phyloP scores from a whole-genome alignment of 2,888 invertebrate species.

The Pseudococcus viburni region DNA sequence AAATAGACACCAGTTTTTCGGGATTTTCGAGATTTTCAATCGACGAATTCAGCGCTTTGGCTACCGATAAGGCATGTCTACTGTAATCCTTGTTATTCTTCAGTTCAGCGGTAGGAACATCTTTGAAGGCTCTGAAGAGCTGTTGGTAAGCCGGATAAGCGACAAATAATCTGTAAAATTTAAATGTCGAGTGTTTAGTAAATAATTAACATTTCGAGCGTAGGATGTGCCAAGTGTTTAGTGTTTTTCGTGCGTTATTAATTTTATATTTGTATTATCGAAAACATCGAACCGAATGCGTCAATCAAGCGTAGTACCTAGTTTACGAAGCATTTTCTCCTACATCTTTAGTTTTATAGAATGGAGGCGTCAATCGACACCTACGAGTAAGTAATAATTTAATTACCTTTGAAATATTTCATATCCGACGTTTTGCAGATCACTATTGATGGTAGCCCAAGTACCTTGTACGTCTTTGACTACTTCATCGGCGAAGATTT shows the following conservation, averaged over 20 bases:
- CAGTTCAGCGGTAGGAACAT: slow-evolving; percentile 27
- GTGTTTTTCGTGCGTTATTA: too few species aligned
- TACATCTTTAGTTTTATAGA: too few species aligned
- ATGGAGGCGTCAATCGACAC: too few species aligned
- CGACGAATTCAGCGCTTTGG: background rate
- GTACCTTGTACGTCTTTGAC: slow-evolving; percentile 14
- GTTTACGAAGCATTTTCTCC: too few species aligned
- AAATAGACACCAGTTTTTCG: slow-evolving; percentile 51
- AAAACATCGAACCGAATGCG: too few species aligned
- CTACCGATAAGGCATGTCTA: slow-evolving; percentile 37
- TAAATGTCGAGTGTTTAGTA: background rate
- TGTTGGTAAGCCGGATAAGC: slow-evolving; percentile 53
- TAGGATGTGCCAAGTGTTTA: background rate
- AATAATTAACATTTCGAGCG: background rate
- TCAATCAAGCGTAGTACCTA: too few species aligned
- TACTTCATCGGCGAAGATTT: slow-evolving; percentile 53
- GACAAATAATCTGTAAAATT: slow-evolving; percentile 54
- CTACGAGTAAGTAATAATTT: slow-evolving; percentile 2
- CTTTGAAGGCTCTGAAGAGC: slow-evolving; percentile 50
- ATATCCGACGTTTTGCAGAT: slow-evolving; percentile 36
- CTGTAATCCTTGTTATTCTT: slow-evolving; percentile 29
- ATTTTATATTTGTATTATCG: too few species aligned
- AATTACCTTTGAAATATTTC: slow-evolving; percentile 49
- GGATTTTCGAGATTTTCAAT: slow-evolving; percentile 36
- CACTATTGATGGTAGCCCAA: slow-evolving; percentile 50